These are phyloP conservation scores for Clarias laeviceps DNA, from an alignment of 2,797 vertebrate species.

Conservation along the genomic window DNA sequence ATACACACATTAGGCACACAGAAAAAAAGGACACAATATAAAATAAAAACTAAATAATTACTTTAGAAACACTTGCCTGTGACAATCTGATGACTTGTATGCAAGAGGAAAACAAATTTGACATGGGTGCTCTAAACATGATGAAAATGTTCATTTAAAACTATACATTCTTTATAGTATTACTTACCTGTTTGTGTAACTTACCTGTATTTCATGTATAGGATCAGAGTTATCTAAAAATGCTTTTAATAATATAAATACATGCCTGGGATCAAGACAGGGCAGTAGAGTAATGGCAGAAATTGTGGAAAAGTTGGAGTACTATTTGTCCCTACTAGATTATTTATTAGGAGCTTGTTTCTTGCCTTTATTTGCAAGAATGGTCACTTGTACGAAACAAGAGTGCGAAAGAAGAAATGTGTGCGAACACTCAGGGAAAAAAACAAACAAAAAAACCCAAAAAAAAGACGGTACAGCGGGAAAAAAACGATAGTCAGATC, in stretches of 20 bases:
- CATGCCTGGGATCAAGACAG: constrained; percentile 15
- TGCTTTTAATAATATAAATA: constrained; percentile 19
- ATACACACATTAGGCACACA: background rate
- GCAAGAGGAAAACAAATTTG: background rate
- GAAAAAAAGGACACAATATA: background rate
- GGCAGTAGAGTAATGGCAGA: constrained; percentile 10
- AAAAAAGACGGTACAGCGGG: constrained; percentile 37
- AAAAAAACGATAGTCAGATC: constrained; percentile 46
- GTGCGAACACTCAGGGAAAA: constrained; percentile 6
- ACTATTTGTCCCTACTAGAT: background rate
- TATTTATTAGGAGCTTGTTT: background rate
- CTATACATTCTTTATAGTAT: background rate
- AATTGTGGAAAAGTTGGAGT: background rate
- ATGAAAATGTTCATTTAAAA: background rate
- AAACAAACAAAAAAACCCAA: background rate
- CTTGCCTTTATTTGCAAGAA: background rate
- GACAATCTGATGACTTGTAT: background rate
- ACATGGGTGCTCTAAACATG: background rate
- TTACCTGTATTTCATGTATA: constrained; percentile 41
- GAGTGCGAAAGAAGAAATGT: constrained; percentile 34
- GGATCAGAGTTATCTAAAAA: constrained; percentile 12
- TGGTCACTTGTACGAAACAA: constrained; percentile 22
- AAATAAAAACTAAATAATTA: background rate
- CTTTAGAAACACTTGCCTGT: background rate
- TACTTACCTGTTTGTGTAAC: constrained; percentile 54